phyloP scores from a whole-genome alignment of 2,113 vertebrate species.

The Tachuris rubrigastra region DNA sequence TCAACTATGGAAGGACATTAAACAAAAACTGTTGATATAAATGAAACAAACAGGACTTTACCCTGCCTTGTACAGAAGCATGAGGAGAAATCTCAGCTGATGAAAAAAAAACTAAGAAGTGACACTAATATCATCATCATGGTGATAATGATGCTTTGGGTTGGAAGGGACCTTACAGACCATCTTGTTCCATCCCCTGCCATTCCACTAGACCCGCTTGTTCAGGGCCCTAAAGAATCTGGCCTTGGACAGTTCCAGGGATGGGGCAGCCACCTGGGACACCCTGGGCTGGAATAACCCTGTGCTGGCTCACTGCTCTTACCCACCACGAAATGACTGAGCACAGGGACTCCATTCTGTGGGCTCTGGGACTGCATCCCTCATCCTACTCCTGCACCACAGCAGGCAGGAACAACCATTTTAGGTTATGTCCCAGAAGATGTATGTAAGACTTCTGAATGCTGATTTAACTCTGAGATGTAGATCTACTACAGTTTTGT shows the following conservation, averaged over 20 bases:
- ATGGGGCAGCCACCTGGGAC: background rate
- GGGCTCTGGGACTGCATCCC: background rate
- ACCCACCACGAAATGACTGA: background rate
- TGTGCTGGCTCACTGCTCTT: background rate
- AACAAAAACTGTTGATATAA: background rate
- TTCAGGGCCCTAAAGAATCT: background rate
- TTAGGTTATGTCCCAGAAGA: background rate
- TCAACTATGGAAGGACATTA: background rate
- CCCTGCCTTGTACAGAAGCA: background rate
- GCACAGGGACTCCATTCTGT: background rate
- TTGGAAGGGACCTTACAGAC: background rate
- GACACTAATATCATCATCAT: fast-evolving
- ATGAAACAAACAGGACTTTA: background rate
- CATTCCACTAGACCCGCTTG: background rate
- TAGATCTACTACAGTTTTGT: background rate
- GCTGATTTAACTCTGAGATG: background rate
- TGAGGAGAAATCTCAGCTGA: background rate
- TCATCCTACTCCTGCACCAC: background rate
- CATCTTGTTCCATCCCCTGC: background rate
- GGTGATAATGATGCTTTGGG: background rate
- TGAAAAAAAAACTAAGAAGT: background rate
- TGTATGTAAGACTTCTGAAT: background rate
- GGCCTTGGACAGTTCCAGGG: background rate
- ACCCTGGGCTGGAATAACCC: background rate
- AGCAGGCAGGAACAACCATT: background rate